Conservation (phyloP, 2,888 invertebrate species). For the Hydraecia micacea region DNA sequence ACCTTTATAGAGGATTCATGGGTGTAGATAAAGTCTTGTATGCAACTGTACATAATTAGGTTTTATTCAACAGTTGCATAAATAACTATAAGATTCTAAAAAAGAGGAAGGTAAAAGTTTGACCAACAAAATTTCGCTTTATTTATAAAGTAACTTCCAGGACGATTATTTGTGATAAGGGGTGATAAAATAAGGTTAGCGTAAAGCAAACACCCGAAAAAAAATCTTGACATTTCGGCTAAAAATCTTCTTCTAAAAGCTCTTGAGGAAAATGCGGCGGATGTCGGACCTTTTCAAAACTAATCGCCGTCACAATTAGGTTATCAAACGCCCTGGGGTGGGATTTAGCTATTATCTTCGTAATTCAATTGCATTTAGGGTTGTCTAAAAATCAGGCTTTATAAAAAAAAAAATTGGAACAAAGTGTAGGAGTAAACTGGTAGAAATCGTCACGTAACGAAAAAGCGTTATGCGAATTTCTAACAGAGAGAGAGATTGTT, state of each 20-base stretch:
- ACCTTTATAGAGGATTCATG: no score
- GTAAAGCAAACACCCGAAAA: background rate
- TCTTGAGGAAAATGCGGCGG: background rate
- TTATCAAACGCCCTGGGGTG: constrained; percentile 46
- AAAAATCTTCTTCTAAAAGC: background rate
- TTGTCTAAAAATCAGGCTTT: constrained; percentile 1
- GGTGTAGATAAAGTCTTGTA: no score
- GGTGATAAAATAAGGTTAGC: background rate
- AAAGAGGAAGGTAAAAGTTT: background rate
- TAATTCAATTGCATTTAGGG: constrained; percentile 52
- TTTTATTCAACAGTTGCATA: no score
- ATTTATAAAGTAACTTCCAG: background rate
- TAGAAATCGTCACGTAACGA: background rate
- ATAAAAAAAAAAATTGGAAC: no score
- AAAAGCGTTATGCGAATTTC: background rate
- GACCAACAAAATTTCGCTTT: background rate
- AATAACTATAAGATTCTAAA: no score
- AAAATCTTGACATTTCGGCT: background rate
- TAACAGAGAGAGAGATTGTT: no score
- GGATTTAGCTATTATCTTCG: constrained; percentile 43
- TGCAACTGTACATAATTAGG: no score
- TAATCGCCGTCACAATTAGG: constrained; percentile 49
- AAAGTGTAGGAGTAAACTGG: no score
- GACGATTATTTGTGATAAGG: background rate
- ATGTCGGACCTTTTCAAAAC: constrained; percentile 34